These are phyloP conservation scores for Eubasilissa regina DNA, from an alignment of 1,140 invertebrate genomes.

Conservation along the genomic window DNA sequence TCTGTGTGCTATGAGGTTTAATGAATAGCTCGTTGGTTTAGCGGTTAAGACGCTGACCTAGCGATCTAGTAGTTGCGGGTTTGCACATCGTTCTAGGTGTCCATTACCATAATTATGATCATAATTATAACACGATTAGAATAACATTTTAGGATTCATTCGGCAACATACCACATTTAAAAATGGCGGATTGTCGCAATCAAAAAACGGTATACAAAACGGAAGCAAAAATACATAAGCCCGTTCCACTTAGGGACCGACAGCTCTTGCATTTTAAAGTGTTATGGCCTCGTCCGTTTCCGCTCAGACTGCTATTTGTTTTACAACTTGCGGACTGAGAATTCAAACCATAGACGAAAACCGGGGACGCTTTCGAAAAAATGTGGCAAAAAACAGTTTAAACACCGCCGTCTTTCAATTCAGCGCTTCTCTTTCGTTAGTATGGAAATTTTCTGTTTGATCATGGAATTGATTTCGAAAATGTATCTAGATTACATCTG, in stretches of 20 bases:
- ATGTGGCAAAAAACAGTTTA: slow-evolving; percentile 17
- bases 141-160: background rate
- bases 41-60: no score
- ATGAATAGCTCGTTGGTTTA: no score
- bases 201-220: slow-evolving; percentile 35
- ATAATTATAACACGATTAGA: slow-evolving; percentile 1
- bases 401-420: slow-evolving; percentile 25
- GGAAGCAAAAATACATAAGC: background rate
- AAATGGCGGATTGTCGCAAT: slow-evolving; percentile 38
- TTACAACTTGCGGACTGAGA: slow-evolving; percentile 33
- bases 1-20: no score
- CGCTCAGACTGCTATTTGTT: slow-evolving; percentile 22
- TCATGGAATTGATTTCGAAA: slow-evolving; percentile 15
- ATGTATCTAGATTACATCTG: slow-evolving; percentile 31
- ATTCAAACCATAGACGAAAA: slow-evolving; percentile 17
- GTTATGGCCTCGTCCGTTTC: slow-evolving; percentile 16
- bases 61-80: no score
- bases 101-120: no score
- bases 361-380: slow-evolving; percentile 24
- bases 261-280: slow-evolving; percentile 40
- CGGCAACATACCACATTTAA: background rate
- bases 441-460: slow-evolving; percentile 37
- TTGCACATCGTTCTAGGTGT: no score
- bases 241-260: slow-evolving; percentile 31
- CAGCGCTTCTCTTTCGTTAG: slow-evolving; percentile 33